Percentiles rank a stretch among this genome's conserved stretches.
Evolutionary conservation across 2,888 invertebrate genomes (phyloP).

Genomic region (Tenodera sinensis): DNA sequence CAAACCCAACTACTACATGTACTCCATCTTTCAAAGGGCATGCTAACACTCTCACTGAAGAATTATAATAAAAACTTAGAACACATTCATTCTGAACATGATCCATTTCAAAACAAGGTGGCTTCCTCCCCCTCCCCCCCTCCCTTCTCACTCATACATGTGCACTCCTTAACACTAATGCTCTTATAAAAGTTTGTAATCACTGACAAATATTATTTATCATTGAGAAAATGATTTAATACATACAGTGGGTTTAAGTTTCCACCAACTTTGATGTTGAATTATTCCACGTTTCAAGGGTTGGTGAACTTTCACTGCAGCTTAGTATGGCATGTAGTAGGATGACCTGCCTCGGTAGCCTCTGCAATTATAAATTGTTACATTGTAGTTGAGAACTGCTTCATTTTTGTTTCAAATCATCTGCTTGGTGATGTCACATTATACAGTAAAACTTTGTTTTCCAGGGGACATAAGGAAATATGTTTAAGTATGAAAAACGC

Average conservation of each 20-base stretch:
- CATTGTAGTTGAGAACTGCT: not conserved
- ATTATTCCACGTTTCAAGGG: not conserved
- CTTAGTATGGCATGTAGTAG: slow-evolving; percentile 33
- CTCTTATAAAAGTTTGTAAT: not conserved
- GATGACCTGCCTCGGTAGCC: slow-evolving; percentile 32
- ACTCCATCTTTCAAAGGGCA: not conserved
- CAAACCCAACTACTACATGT: not conserved
- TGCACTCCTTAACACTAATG: not conserved
- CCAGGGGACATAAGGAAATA: too few species aligned
- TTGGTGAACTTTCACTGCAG: not conserved
- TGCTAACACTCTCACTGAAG: not conserved
- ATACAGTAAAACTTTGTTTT: too few species aligned
- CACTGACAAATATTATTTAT: not conserved
- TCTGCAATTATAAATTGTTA: slow-evolving; percentile 20
- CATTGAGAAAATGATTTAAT: not conserved
- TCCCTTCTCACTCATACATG: not conserved
- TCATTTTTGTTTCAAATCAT: not conserved
- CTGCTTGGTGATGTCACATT: not conserved
- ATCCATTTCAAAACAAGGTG: not conserved
- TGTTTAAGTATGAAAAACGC: too few species aligned
- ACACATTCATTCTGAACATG: not conserved
- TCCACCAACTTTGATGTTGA: slow-evolving; percentile 5
- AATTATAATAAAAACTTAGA: not conserved
- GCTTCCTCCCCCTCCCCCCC: not conserved
- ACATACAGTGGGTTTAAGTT: slow-evolving; percentile 25